These are phyloP conservation scores for Sorex araneus DNA, from an alignment of 2,113 vertebrate genomes.

Conservation along the genomic window DNA sequence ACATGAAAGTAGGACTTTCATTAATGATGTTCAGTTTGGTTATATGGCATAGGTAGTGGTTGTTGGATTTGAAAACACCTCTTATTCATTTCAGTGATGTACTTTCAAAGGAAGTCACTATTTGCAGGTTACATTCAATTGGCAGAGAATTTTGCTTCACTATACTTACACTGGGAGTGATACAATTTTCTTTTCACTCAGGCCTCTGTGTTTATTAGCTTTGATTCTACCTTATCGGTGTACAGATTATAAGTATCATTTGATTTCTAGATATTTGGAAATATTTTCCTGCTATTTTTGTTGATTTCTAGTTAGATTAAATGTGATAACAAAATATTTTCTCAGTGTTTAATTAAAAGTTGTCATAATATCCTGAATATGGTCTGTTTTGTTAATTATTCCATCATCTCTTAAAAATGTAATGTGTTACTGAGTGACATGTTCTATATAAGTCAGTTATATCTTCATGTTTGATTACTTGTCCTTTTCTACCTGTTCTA, in stretches of 20 bases:
- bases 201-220: neutral
- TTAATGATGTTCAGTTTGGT: neutral
- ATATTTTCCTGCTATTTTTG: neutral
- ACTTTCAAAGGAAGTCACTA: neutral
- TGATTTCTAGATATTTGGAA: constrained; percentile 22
- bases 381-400: neutral
- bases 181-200: neutral
- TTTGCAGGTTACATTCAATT: neutral
- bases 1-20: neutral
- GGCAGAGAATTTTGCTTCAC: neutral
- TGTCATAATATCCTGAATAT: neutral
- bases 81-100: too few relatives aligned
- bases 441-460: neutral
- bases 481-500: neutral
- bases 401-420: neutral
- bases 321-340: neutral
- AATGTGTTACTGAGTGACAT: neutral
- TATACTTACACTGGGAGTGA: neutral
- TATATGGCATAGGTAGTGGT: neutral
- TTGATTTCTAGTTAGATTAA: constrained; percentile 45
- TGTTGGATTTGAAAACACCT: neutral
- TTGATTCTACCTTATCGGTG: constrained; percentile 11
- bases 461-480: neutral
- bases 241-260: neutral
- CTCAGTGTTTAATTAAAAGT: too few relatives aligned